Base-by-base conservation (phyloP, 2,888 invertebrate genomes). In the Hyalella azteca region DNA sequence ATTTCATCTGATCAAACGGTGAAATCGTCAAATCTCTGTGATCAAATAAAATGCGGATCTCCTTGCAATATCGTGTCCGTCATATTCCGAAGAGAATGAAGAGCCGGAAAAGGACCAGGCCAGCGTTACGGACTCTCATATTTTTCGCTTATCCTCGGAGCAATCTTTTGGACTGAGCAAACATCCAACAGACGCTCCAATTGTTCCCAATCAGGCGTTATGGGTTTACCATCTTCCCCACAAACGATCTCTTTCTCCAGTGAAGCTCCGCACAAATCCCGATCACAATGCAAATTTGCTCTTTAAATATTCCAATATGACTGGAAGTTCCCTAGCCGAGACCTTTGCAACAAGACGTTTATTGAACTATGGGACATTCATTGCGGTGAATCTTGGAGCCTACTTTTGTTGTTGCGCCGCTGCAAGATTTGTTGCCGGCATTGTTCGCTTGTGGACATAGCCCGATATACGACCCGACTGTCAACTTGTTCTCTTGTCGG, bases 111-210 rank as follows among this genome's bases (percentile, higher is more conserved):
- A 66, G 39, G 36, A 36, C 36, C 66, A 32, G 36, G 66, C 66
- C 36, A 29, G 66, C 66, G 66, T 66, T 36, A 32, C 29, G 36
- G 36, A 36, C 29, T 66, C 66, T 66, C 36, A 66, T 66, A 66
- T 66, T 66, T 66, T 36, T 66, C 66, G 66, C 66, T 66, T 66
- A 66, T 66, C 66, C 66, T 36, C 36, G 19, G 36, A 66, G 29
- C 66, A 66, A 66, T 66, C 66, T 66, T 66, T 66, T 66, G 66
- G 66, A 66, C 66, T 66, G 66, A 66, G 66, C 66, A 66, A 66
- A 66, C 66, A 36, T 36, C 36, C 66, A 66, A 32, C 66, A 66
- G 66, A 66, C 66, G 66, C 66, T 66, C 66, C 66, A 36, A 66
- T 66, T 66, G 66, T 66, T 66, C 66, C 66, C 66, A 66, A 66